Evolutionary conservation across 2,113 vertebrate genomes (phyloP).

Genomic region (Odontesthes bonariensis): DNA sequence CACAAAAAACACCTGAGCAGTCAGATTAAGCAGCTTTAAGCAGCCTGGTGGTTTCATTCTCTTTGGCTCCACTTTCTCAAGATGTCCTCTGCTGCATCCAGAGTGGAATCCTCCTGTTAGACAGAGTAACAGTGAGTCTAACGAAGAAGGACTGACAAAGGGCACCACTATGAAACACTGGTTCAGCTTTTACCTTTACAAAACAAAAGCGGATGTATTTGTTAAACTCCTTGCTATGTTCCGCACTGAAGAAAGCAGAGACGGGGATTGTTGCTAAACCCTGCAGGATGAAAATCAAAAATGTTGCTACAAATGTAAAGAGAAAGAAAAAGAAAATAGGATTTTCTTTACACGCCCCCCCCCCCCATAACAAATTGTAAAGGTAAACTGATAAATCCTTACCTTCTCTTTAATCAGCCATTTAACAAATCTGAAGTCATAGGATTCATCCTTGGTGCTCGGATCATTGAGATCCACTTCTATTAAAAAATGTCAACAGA

Average conservation of each 20-base stretch:
- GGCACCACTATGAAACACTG: not conserved
- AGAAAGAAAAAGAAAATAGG: not conserved
- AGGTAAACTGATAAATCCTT: not conserved
- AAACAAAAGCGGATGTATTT: constrained; percentile 95
- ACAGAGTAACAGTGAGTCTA: not conserved
- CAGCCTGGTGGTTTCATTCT: constrained; percentile 29
- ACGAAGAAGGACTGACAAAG: not conserved
- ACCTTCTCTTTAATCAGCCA: constrained; percentile 96
- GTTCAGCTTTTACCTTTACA: constrained; percentile 84
- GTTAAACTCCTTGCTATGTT: constrained; percentile 85
- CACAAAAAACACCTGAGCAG: not conserved
- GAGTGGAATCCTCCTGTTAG: constrained; percentile 89
- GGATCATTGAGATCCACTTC: constrained; percentile 83
- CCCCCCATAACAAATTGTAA: constrained; percentile 76
- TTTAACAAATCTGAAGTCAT: constrained; percentile 88
- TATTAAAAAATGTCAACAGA: constrained; percentile 57
- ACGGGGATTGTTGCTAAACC: constrained; percentile 90
- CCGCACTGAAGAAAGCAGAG: constrained; percentile 87
- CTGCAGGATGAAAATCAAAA: constrained; percentile 69
- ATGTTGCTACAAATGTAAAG: not conserved
- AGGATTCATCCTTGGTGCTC: constrained; percentile 71
- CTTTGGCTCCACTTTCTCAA: constrained; percentile 86
- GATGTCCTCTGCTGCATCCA: constrained; percentile 89
- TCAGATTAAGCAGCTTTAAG: not conserved
- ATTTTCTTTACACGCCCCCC: constrained; percentile 18